These are phyloP conservation scores for Xanthorhoe designata DNA, from an alignment of 2,888 invertebrate genomes.

Conservation along the genomic window DNA sequence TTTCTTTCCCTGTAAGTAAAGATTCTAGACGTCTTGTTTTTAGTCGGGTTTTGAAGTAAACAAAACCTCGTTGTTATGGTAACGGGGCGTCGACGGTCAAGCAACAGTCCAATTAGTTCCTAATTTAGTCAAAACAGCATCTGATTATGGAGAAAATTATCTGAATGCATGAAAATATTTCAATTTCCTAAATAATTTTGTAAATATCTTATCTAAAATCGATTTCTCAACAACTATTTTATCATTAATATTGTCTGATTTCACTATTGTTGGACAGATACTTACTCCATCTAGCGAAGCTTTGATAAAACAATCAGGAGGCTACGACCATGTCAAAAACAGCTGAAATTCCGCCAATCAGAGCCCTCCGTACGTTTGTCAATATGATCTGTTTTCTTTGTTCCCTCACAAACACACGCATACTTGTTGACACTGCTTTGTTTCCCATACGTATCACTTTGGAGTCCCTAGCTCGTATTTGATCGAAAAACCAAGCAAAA, in stretches of 20 bases:
- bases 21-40: conserved; percentile 35
- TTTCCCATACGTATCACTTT: conserved; percentile 75
- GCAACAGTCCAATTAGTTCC: conserved; percentile 8
- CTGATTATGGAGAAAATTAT: not conserved
- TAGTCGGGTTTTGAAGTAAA: conserved; percentile 45
- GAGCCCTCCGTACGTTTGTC: conserved; percentile 54
- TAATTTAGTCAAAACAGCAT: conserved; percentile 26
- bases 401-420: conserved; percentile 58
- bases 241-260: not conserved
- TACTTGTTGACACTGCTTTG: conserved; percentile 77
- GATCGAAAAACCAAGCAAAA: conserved; percentile 32
- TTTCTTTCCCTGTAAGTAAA: not conserved
- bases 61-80: conserved; percentile 64
- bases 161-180: not conserved
- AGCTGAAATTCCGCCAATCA: conserved; percentile 79
- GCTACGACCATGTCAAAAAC: conserved; percentile 71
- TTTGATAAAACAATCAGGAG: conserved; percentile 27
- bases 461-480: conserved; percentile 25
- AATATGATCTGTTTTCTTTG: conserved; percentile 65
- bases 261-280: conserved; percentile 60
- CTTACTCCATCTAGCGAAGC: conserved; percentile 66
- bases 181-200: not conserved
- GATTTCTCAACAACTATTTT: not conserved
- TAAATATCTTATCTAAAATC: not conserved
- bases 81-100: conserved; percentile 46